These are phyloP conservation scores for Drosophila insularis DNA, from an alignment of 1,140 invertebrate genomes.

Conservation along the genomic window DNA sequence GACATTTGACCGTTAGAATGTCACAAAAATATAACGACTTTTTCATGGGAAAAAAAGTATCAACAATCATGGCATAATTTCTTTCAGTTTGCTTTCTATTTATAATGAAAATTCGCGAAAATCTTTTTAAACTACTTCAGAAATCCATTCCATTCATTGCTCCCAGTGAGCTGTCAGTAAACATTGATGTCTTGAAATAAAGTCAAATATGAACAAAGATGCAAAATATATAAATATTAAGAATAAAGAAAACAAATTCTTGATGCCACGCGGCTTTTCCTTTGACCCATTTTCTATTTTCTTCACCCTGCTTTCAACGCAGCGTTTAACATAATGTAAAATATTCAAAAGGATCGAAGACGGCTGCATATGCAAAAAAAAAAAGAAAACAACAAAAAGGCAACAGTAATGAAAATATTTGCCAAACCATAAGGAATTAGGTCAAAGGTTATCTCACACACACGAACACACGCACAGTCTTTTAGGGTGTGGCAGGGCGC, in stretches of 20 bases:
- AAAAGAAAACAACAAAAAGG: conserved; percentile 1
- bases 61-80: not conserved
- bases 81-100: not conserved
- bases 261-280: not conserved
- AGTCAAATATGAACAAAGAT: conserved; percentile 17
- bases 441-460: conserved; percentile 21
- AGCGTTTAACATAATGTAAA: not conserved
- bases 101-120: conserved; percentile 10
- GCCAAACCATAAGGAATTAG: conserved; percentile 18
- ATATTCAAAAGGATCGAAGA: conserved; percentile 19
- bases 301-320: conserved; percentile 3
- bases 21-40: conserved; percentile 13
- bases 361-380: not conserved
- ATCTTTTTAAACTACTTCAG: not conserved
- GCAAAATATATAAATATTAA: conserved; percentile 8
- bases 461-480: not conserved
- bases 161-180: conserved; percentile 9
- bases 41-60: conserved; percentile 19
- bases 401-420: conserved; percentile 15
- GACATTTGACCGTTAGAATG: conserved; percentile 71
- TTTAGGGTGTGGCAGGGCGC: conserved; percentile 3
- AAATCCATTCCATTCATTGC: not conserved
- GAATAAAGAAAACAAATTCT: conserved; percentile 12
- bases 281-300: not conserved
- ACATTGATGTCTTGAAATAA: conserved; percentile 10